These are phyloP conservation scores for Cichladusa arquata DNA, from an alignment of 2,113 vertebrate species.

Conservation along the genomic window DNA sequence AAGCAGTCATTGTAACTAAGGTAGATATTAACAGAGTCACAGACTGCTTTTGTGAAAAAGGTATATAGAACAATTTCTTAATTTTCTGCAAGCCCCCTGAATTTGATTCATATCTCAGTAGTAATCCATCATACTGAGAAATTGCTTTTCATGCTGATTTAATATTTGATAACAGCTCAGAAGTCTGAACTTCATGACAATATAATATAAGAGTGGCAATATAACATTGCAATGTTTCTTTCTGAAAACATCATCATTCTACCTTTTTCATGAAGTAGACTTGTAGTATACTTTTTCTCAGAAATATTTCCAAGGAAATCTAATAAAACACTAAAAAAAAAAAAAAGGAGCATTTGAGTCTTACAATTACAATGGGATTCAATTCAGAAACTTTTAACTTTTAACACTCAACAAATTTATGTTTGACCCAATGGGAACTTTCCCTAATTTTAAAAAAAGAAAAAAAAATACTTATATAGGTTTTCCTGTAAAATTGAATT, in stretches of 20 bases:
- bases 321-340: background rate
- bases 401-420: background rate
- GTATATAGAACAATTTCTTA: background rate
- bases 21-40: background rate
- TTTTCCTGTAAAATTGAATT: background rate
- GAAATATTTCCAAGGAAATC: background rate
- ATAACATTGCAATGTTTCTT: background rate
- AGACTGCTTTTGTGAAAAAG: background rate
- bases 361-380: background rate
- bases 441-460: background rate
- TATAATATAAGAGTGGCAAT: background rate
- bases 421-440: background rate
- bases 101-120: background rate
- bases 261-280: background rate
- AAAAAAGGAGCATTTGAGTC: background rate
- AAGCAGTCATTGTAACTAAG: background rate
- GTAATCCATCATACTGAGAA: conserved; percentile 25
- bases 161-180: background rate
- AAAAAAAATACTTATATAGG: background rate
- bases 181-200: background rate
- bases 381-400: background rate
- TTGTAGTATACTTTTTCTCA: background rate
- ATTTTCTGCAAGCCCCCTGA: background rate
- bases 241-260: background rate
- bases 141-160: conserved; percentile 12